Evolutionary conservation across 2,888 invertebrate species (phyloP).

Genomic region (Eilema griseolum): DNA sequence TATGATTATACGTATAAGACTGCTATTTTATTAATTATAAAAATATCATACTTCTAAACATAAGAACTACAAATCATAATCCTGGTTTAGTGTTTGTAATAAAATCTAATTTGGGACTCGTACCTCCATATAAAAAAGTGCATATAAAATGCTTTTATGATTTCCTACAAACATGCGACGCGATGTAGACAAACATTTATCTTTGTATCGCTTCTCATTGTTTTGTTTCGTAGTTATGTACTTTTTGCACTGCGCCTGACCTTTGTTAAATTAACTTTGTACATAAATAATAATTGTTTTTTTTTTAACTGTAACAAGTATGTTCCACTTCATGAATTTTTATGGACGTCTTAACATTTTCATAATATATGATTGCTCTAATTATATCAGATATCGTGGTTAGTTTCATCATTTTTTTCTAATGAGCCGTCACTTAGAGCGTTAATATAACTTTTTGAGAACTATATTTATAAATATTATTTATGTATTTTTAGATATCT

Average conservation of each 20-base stretch:
- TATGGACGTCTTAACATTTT: conserved; percentile 31
- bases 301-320: conserved; percentile 21
- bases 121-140: neutral
- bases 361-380: conserved; percentile 23
- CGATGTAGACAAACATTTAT: neutral
- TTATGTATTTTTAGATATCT: neutral
- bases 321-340: conserved; percentile 46
- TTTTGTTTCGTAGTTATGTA: neutral
- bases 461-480: neutral
- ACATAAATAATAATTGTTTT: conserved; percentile 2
- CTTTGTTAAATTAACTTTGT: conserved; percentile 23
- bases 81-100: neutral
- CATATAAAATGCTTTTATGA: neutral
- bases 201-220: conserved; percentile 7
- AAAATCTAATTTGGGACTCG: neutral
- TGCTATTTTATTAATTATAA: too few species aligned
- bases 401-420: neutral
- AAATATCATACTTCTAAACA: too few species aligned
- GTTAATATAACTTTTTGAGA: neutral
- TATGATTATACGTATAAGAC: too few species aligned
- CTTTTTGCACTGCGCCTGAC: conserved; percentile 23
- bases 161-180: neutral
- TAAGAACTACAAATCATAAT: neutral
- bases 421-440: neutral
- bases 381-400: conserved; percentile 12